These are phyloP conservation scores for Vollenhovia emeryi DNA, from an alignment of 1,140 invertebrate genomes.

Conservation along the genomic window DNA sequence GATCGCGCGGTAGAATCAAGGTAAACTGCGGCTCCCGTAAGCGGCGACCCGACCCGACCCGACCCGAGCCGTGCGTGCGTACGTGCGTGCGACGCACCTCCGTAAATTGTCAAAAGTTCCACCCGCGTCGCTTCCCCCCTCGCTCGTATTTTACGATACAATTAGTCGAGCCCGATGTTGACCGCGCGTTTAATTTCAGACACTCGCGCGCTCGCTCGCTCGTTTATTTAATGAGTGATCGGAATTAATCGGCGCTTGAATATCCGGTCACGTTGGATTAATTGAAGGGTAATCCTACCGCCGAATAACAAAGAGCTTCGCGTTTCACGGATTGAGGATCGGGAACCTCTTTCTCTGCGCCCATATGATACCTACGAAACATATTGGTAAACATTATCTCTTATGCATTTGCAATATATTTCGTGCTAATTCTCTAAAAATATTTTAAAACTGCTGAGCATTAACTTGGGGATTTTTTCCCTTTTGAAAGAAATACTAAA, in stretches of 20 bases:
- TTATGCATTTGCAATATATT: neutral
- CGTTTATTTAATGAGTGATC: constrained; percentile 45
- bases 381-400: too few relatives aligned
- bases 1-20: constrained; percentile 13
- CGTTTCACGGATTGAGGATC: neutral
- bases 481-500: neutral
- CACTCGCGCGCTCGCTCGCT: neutral
- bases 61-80: neutral
- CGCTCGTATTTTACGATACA: constrained; percentile 30
- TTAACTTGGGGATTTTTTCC: neutral
- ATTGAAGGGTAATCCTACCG: constrained; percentile 41
- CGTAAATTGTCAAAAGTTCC: constrained; percentile 22
- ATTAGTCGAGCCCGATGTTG: constrained; percentile 19
- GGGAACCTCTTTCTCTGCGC: neutral
- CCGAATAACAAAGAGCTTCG: constrained; percentile 24
- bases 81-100: neutral
- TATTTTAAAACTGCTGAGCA: neutral
- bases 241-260: constrained; percentile 54
- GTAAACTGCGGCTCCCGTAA: constrained; percentile 4
- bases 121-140: neutral
- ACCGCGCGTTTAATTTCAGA: constrained; percentile 38
- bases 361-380: too few relatives aligned
- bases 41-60: neutral
- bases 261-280: constrained; percentile 40
- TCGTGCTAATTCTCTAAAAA: neutral